Percentiles rank a stretch among this genome's conserved stretches.
These are phyloP conservation scores for Cynocephalus volans DNA, from an alignment of 2,113 vertebrate species.

Conservation along the genomic window DNA sequence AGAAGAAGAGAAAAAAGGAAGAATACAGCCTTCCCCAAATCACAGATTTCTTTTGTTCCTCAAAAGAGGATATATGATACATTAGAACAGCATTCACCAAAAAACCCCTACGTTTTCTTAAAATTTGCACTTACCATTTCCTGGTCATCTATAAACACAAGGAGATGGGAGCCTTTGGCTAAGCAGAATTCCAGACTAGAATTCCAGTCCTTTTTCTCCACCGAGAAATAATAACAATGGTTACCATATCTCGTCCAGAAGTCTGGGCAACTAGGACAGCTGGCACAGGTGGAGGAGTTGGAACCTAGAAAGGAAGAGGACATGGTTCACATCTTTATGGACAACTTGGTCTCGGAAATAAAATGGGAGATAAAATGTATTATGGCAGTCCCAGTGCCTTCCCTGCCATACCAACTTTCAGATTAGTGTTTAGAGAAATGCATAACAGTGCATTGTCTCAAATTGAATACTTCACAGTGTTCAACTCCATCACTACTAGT, in stretches of 20 bases:
- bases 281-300: neutral
- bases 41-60: neutral
- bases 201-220: constrained; percentile 77
- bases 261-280: constrained; percentile 79
- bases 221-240: constrained; percentile 86
- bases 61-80: neutral
- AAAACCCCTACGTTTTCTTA: neutral
- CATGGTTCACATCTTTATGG: neutral
- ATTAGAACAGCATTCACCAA: neutral
- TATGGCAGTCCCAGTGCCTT: neutral
- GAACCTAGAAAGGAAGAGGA: constrained; percentile 55
- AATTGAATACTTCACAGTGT: neutral
- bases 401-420: neutral
- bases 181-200: constrained; percentile 82
- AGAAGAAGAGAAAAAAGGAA: neutral
- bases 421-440: neutral
- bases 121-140: constrained; percentile 72
- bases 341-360: neutral
- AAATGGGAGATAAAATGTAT: neutral
- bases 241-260: constrained; percentile 80
- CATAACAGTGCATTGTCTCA: neutral
- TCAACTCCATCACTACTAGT: neutral
- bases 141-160: constrained; percentile 55
- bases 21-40: neutral
- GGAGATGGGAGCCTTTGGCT: constrained; percentile 77